Evolutionary conservation across 1,140 invertebrate species (phyloP), one percentile per base, ranked within the genome.

Genomic region (Oreohelix idahoensis): DNA sequence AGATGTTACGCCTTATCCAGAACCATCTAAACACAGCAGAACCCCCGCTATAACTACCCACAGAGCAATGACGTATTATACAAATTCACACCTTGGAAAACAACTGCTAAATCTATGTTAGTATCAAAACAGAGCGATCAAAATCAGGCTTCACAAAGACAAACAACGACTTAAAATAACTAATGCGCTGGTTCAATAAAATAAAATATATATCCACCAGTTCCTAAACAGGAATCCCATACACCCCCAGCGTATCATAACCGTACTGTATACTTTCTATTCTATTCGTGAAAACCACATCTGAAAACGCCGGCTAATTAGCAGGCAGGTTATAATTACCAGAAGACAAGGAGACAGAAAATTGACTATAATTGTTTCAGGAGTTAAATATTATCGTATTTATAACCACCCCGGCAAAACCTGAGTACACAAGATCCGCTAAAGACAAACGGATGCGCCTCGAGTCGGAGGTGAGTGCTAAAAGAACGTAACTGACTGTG

Each of bases 311-410:
- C 23, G 11, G 38, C 2, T 49, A 74, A 49, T 49, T 10, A 4
- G 20, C 10, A 26, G 42, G 15, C 23, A 39, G 23, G 38, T 49
- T 29, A 20, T 49, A 49, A 42, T 74, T 49, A 74, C n/a, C 1
- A 2, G 5, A 10, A 39, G 36, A 74, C 5, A 20, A 1, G 36
- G 71, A 8, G 26, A 15, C 11, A 45, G 75, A 36, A 51, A 26
- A 77, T 51, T 51, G 75, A 51, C 15, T 77, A 11, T 58, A 51
- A 36, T 32, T 58, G 51, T 36, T 32, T 20, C 45, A 51, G 23
- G 26, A 45, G 23, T 49, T 77, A 36, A 36, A 36, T 49, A 45
- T 77, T 49, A 49, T 36, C 38, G 35, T 77, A 77, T 53, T 51
- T 51, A 77, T 36, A 36, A 32, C 42, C 53, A 51, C 45, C 23